phyloP scores from a whole-genome alignment of 2,888 invertebrate genomes.

The Pseudolycoriella hygida region DNA sequence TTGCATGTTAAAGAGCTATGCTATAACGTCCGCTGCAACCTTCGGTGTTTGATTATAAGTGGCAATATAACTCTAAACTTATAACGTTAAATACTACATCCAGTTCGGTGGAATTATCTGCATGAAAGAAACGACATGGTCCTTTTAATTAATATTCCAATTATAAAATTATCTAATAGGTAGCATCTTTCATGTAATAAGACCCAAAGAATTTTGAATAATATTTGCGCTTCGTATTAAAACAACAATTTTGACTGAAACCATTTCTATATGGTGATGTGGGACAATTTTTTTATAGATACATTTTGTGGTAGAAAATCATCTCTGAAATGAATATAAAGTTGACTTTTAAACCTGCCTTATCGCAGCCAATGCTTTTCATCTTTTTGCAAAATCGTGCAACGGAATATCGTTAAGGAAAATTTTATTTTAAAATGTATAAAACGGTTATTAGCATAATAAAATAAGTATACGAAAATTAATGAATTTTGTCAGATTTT shows the following conservation, averaged over 20 bases:
- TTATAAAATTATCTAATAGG: background rate
- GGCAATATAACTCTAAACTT: too few relatives aligned
- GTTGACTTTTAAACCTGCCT: slow-evolving; percentile 2
- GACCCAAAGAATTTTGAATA: background rate
- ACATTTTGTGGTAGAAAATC: background rate
- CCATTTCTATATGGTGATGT: background rate
- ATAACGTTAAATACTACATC: too few relatives aligned
- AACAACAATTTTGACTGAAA: background rate
- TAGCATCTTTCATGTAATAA: background rate
- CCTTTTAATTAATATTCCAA: too few relatives aligned
- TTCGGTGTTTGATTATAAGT: too few relatives aligned
- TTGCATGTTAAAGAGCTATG: too few relatives aligned
- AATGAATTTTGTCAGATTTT: background rate
- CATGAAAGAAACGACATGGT: too few relatives aligned
- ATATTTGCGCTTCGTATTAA: background rate
- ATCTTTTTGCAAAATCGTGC: slow-evolving; percentile 3
- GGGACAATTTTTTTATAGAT: background rate
- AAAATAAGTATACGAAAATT: slow-evolving; percentile 1
- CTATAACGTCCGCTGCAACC: too few relatives aligned
- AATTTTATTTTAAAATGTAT: background rate
- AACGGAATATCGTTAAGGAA: background rate
- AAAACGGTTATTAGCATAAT: slow-evolving; percentile 2
- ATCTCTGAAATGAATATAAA: background rate
- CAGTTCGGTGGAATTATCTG: too few relatives aligned
- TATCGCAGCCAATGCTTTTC: background rate